phyloP scores from a whole-genome alignment of 2,797 vertebrate species.

The Falco peregrinus region DNA sequence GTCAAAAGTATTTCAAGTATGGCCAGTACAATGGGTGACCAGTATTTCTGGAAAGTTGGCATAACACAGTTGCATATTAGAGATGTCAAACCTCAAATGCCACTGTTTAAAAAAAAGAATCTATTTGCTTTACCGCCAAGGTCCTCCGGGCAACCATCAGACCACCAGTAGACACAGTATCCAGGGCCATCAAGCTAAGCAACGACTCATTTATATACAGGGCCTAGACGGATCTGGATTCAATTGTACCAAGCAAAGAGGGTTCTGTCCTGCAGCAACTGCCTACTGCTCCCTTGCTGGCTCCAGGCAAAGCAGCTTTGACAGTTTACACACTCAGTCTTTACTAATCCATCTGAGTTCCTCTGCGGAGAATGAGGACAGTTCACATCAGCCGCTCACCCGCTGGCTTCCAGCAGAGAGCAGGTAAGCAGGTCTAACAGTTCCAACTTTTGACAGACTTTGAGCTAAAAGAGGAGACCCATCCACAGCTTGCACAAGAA shows the following conservation, averaged over 20 bases:
- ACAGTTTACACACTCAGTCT: neutral
- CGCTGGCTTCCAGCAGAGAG: neutral
- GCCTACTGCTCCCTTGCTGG: neutral
- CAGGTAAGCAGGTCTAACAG: neutral
- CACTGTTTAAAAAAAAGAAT: constrained; percentile 50
- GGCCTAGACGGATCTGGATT: neutral
- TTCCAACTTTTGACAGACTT: neutral
- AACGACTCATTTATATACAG: neutral
- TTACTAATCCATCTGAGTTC: neutral
- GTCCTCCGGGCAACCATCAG: constrained; percentile 50
- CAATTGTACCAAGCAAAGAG: neutral
- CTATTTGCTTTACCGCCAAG: constrained; percentile 36
- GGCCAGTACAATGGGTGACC: constrained; percentile 15
- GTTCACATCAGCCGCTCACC: neutral
- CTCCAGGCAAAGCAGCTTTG: constrained; percentile 37
- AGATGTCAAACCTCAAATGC: constrained; percentile 49
- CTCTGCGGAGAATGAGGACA: neutral
- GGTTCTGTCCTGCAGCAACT: neutral
- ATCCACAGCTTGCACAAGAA: neutral
- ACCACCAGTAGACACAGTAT: constrained; percentile 27
- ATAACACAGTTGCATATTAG: constrained; percentile 22
- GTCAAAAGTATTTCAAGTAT: constrained; percentile 24
- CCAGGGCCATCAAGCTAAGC: constrained; percentile 1
- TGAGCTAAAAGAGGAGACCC: neutral
- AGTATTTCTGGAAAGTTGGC: constrained; percentile 66